Evolutionary conservation across 2,797 vertebrate species (phyloP), one percentile per base, ranked within the genome.

Genomic region (Lacerta viridis): DNA sequence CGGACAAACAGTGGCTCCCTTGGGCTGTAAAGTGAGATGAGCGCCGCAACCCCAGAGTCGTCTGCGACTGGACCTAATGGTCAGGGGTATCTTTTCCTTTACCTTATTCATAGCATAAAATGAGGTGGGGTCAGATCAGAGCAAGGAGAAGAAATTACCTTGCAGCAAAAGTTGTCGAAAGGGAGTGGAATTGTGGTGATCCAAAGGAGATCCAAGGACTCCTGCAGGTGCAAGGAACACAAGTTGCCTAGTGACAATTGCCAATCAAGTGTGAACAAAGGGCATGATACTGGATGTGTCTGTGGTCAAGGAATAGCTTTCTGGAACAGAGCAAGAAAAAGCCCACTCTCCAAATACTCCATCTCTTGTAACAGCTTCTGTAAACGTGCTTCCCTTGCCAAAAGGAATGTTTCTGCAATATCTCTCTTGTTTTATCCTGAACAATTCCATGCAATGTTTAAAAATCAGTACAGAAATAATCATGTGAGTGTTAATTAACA

Each of bases 401-500:
- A 92, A 87, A 91, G 92, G 93, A 91, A 91, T 78, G 93, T 87
- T 93, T 91, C 85, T 94, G 66, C 89, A 93, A 96, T 92, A 94
- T 96, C 88, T 87, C 92, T 94, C 94, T 96, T 95, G 86, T 93
- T 95, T 93, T 83, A 79, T 95, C 83, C 89, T 91, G 92, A 96
- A 97, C 93, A 95, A 96, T 96, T 92, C 61, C 88, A 87, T 87
- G 91, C 86, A 90, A 93, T 91, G 93, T 96, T 96, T 96, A 94
- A 91, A 95, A 96, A 95, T 95, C 92, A 94, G 91, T 79, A 92
- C 79, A 80, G 93, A 94, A 96, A 95, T 95, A 95, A 97, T 95
- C 95, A 92, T 90, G 92, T 96, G 95, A 94, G 85, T 72, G 91
- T 92, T 95, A 97, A 96, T 92, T 97, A 96, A 96, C 94, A 95